Evolutionary conservation across 2,113 vertebrate genomes (phyloP).

Genomic region (Aptenodytes forsteri): DNA sequence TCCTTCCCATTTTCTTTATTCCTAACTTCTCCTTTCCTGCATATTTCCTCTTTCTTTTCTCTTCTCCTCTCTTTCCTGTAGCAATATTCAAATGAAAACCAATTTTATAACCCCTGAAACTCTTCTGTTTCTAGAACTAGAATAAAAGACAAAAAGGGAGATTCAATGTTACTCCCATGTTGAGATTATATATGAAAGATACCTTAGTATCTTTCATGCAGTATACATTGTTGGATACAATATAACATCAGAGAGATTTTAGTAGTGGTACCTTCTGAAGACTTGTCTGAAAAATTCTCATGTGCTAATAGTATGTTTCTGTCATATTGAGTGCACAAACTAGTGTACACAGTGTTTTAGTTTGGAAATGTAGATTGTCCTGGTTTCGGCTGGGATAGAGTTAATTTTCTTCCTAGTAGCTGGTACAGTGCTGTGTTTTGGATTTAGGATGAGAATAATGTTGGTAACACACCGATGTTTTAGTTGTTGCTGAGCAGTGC

Average conservation of each 20-base stretch:
- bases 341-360: neutral
- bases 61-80: neutral
- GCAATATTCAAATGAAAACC: neutral
- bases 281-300: neutral
- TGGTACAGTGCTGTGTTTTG: no score
- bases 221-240: neutral
- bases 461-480: no score
- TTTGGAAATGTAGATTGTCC: neutral
- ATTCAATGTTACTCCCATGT: neutral
- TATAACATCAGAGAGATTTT: neutral
- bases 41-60: neutral
- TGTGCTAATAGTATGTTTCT: neutral
- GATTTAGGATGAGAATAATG: no score
- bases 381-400: no score
- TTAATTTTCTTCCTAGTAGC: no score
- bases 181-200: neutral
- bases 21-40: neutral
- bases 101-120: neutral
- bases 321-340: neutral
- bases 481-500: no score
- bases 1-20: neutral
- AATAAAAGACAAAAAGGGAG: neutral
- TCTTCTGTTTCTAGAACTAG: neutral
- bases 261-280: neutral
- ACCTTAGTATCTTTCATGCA: neutral